A percentile compares a stretch with the other conserved stretches of the same genome.
Conservation (phyloP, 2,113 vertebrate genomes). For the Onychostoma macrolepis region DNA sequence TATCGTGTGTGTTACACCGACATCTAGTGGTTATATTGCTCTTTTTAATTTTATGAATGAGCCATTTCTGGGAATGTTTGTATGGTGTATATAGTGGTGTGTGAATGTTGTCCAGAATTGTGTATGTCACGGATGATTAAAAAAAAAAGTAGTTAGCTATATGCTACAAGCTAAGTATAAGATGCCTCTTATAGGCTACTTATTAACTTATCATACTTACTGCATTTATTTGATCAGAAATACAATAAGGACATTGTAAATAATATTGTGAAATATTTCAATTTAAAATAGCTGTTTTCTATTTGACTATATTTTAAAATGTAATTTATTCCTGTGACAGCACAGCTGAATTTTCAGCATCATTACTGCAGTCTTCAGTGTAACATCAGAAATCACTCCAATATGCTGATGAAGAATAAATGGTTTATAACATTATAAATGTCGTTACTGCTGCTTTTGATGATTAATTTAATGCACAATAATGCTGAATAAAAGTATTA, state of each 20-base stretch:
- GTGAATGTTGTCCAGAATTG: background rate
- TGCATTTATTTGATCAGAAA: no score
- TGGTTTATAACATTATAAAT: background rate
- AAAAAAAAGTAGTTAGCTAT: background rate
- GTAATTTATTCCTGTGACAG: background rate
- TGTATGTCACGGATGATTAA: background rate
- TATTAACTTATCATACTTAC: no score
- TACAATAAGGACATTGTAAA: no score
- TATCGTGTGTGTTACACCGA: slow-evolving; percentile 7
- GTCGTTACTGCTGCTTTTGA: background rate
- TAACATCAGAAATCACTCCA: background rate
- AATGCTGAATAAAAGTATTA: background rate
- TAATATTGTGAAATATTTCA: background rate
- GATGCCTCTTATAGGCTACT: no score
- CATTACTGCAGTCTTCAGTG: background rate
- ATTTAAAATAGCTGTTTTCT: background rate
- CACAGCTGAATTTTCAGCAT: background rate
- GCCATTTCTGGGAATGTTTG: background rate
- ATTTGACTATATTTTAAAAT: background rate
- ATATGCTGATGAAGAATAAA: background rate
- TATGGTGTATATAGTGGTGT: background rate
- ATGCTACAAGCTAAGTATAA: background rate
- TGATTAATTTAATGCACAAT: background rate
- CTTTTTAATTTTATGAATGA: background rate
- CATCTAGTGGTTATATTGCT: slow-evolving; percentile 25